Conservation (phyloP, 1,140 invertebrate species). For the Sycobia sp. region DNA sequence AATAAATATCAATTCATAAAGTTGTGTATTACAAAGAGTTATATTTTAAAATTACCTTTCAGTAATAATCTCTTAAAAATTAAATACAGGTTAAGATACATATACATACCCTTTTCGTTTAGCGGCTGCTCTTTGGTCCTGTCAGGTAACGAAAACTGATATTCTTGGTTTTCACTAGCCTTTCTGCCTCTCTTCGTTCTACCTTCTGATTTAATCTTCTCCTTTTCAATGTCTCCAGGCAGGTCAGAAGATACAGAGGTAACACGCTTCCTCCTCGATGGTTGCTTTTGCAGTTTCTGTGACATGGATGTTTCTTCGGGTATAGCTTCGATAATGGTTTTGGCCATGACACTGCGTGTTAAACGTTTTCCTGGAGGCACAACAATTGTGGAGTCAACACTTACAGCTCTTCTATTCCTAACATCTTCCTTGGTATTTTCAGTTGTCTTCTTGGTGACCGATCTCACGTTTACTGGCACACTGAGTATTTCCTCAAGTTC, state of each 20-base stretch:
- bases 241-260: conserved; percentile 21
- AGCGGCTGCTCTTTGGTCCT: conserved; percentile 7
- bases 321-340: conserved; percentile 39
- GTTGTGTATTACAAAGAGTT: too few relatives aligned
- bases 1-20: too few relatives aligned
- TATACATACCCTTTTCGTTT: conserved; percentile 5
- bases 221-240: conserved; percentile 24
- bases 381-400: conserved; percentile 39
- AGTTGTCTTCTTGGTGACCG: conserved; percentile 6
- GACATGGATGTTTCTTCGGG: conserved; percentile 27
- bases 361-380: conserved; percentile 25
- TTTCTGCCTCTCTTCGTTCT: conserved; percentile 40
- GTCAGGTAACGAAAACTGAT: conserved; percentile 45
- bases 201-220: neutral
- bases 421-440: conserved; percentile 1
- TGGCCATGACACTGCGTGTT: conserved; percentile 31
- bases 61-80: too few relatives aligned
- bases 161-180: conserved; percentile 34
- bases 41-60: too few relatives aligned
- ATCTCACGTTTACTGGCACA: conserved; percentile 25
- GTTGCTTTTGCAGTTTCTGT: conserved; percentile 1
- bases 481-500: conserved; percentile 45
- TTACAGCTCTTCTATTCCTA: conserved; percentile 45
- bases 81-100: too few relatives aligned
- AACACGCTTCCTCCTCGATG: conserved; percentile 38